These are phyloP conservation scores for Lophius piscatorius DNA, from an alignment of 2,113 vertebrate species.

Conservation along the genomic window DNA sequence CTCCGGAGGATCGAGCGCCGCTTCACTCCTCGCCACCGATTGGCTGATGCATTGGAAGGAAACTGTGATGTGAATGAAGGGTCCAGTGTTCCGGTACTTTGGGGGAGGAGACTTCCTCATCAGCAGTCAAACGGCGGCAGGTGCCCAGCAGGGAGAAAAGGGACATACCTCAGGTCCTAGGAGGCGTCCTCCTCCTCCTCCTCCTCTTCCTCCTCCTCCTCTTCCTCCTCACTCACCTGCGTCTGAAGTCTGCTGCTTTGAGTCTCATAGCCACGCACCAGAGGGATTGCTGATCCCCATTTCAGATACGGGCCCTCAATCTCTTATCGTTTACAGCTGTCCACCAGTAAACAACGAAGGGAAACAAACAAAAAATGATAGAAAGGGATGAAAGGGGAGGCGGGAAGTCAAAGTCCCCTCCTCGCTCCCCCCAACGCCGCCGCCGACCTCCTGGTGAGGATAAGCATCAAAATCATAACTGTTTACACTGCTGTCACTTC, in stretches of 20 bases:
- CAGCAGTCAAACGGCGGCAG: conserved; percentile 7
- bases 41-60: background rate
- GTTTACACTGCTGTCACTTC: conserved; percentile 67
- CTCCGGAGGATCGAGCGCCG: too few species aligned
- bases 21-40: background rate
- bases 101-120: background rate
- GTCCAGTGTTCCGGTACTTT: background rate
- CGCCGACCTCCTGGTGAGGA: conserved; percentile 54
- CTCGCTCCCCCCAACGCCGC: conserved; percentile 43
- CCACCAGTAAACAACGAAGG: conserved; percentile 81
- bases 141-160: conserved; percentile 24
- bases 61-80: background rate
- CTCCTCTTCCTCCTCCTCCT: conserved; percentile 35
- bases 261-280: conserved; percentile 76
- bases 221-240: conserved; percentile 45
- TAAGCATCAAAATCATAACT: conserved; percentile 80
- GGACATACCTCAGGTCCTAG: conserved; percentile 5
- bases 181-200: conserved; percentile 34
- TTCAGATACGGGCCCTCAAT: conserved; percentile 80
- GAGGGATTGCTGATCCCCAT: conserved; percentile 83
- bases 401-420: conserved; percentile 55
- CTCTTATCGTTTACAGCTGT: conserved; percentile 85
- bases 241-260: conserved; percentile 62
- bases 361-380: conserved; percentile 74
- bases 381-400: conserved; percentile 67